A percentile compares a stretch with the other conserved stretches of the same genome.
Conservation (phyloP, 2,888 invertebrate species). For the Malachius bipustulatus region DNA sequence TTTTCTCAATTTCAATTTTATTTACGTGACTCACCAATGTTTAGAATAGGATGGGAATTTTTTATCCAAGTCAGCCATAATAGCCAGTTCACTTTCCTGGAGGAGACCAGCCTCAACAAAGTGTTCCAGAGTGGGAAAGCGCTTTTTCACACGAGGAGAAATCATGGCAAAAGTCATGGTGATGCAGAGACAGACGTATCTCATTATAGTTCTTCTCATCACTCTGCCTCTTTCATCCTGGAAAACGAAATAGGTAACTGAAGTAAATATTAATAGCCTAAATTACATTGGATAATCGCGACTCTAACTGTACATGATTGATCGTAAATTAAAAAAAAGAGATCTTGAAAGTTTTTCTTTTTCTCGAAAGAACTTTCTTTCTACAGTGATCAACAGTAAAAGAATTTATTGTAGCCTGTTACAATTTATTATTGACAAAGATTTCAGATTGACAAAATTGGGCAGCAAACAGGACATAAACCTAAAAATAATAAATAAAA, state of each 20-base stretch:
- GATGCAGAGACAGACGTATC: conserved; percentile 75
- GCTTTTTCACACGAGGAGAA: conserved; percentile 76
- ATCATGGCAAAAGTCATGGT: conserved; percentile 80
- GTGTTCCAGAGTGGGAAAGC: conserved; percentile 74
- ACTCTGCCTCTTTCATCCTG: conserved; percentile 71
- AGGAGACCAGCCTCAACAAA: conserved; percentile 76
- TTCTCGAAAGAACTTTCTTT: too few species aligned
- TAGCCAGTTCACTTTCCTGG: conserved; percentile 66
- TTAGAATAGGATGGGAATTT: conserved; percentile 79
- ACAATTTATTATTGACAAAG: too few species aligned
- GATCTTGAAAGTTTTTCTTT: too few species aligned
- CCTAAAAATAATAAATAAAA: conserved; percentile 5
- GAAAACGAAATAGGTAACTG: conserved; percentile 14
- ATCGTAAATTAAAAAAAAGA: too few species aligned
- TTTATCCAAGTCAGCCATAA: conserved; percentile 64
- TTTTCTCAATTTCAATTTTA: too few species aligned
- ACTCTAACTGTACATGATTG: too few species aligned
- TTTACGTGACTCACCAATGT: conserved; percentile 70
- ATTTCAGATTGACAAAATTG: too few species aligned
- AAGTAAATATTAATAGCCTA: not conserved
- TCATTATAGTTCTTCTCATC: conserved; percentile 71
- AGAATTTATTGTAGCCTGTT: conserved; percentile 1
- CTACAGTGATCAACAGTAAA: not conserved
- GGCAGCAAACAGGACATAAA: too few species aligned
- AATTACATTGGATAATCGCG: too few species aligned